Evolutionary conservation across 2,113 vertebrate species (phyloP).

Genomic region (Furnarius figulus): DNA sequence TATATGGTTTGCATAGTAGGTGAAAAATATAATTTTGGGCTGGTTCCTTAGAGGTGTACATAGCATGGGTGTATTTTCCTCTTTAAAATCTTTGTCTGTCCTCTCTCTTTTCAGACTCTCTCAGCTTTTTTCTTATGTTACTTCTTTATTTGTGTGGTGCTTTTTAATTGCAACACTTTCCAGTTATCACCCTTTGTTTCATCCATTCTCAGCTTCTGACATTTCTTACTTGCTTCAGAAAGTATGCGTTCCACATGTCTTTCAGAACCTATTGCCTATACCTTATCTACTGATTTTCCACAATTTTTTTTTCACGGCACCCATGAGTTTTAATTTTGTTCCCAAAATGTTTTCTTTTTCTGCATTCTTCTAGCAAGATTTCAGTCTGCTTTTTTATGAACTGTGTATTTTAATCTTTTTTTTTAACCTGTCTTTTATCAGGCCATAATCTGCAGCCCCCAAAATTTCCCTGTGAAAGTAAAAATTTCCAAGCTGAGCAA

Average conservation of each 20-base stretch:
- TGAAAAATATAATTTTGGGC: not conserved
- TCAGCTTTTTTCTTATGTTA: not conserved
- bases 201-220: not conserved
- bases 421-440: not conserved
- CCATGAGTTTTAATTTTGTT: not conserved
- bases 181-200: not conserved
- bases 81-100: not conserved
- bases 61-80: not conserved
- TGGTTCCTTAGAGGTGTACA: not conserved
- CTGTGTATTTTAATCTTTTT: not conserved
- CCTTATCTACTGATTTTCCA: not conserved
- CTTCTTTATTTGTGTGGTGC: not conserved
- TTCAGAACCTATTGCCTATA: not conserved
- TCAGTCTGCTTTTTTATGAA: not conserved
- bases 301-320: not conserved
- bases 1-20: not conserved
- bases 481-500: not conserved
- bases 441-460: not conserved
- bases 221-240: not conserved
- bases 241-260: not conserved
- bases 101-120: not conserved
- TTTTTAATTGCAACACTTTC: not conserved
- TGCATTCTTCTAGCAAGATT: not conserved
- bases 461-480: not conserved
- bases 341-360: not conserved